Evolutionary conservation across 2,888 invertebrate species (phyloP), one percentile per base, ranked within the genome.

Genomic region (Bruchidius siliquastri): DNA sequence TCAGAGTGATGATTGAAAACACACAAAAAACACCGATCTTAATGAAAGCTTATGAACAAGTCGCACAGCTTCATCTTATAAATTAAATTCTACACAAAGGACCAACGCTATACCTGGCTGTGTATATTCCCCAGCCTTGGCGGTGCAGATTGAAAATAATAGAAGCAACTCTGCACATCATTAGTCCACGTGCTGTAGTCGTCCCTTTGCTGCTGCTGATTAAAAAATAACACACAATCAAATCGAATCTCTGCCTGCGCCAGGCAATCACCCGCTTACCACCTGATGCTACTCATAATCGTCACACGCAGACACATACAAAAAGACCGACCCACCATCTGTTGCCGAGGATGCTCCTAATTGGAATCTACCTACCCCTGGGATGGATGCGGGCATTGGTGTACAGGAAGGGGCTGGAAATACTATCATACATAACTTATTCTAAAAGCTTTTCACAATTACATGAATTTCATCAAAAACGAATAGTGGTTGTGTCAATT

Each of bases 271-370:
- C 18, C 49, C 71, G 69, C 71, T 66, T 32, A 71, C 73, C 73
- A 71, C 71, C 71, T 73, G 73, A 71, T 71, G 69, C 73, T 21
- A 66, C 70, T 26, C 72, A 69, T 72, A 70, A 73, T 73, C 66
- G 71, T 71, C 49, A 49, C 49, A 49, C 49, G 18, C 49, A 49
- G 1, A 49, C 49, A 18, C 49, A 18, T 8, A 49, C 49, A 49
- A 49, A 49, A 49, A 49, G 49, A 49, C 49, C 49, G 13, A 18
- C 49, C 49, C 10, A 18, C 49, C 49, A 49, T 49, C 6, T 49
- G 49, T 13, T 49, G 18, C 49, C 49, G 8, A 18, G 49, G 49
- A 49, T 49, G 49, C 49, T 49, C 49, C 49, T 49, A 49, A 49
- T 49, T 49, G 49, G 49, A 49, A 49, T 49, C 49, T 49, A 49